phyloP scores from a whole-genome alignment of 2,888 invertebrate genomes.

The Gortyna flavago region DNA sequence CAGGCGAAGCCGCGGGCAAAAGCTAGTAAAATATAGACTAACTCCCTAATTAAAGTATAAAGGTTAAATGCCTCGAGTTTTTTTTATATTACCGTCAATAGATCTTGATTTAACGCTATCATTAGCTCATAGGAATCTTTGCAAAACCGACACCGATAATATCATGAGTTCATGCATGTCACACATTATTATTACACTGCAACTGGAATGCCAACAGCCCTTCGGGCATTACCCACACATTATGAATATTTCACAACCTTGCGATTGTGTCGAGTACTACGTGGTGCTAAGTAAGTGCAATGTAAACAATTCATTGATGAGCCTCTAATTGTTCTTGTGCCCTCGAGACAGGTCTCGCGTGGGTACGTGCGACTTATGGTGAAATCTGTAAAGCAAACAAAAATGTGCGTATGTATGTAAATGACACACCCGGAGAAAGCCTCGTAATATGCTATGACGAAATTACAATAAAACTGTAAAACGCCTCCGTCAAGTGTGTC shows the following conservation, averaged over 20 bases:
- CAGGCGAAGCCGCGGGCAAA: too few relatives aligned
- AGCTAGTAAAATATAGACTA: not conserved
- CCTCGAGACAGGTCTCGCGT: conserved; percentile 56
- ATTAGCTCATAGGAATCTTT: conserved; percentile 31
- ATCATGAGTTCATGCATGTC: too few relatives aligned
- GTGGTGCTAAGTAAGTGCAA: conserved; percentile 58
- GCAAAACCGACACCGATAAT: conserved; percentile 4
- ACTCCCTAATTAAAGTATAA: conserved; percentile 27
- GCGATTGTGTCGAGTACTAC: conserved; percentile 59
- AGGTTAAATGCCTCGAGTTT: conserved; percentile 27
- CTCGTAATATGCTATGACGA: conserved; percentile 80
- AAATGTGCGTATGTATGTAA: conserved; percentile 83
- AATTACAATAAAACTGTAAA: conserved; percentile 81
- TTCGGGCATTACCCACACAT: conserved; percentile 22
- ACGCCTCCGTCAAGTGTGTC: conserved; percentile 73
- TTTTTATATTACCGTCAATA: conserved; percentile 28
- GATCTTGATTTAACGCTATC: conserved; percentile 38
- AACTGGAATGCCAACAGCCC: conserved; percentile 38
- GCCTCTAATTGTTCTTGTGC: conserved; percentile 60
- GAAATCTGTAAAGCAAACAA: conserved; percentile 87
- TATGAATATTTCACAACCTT: conserved; percentile 61
- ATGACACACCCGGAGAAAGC: conserved; percentile 85
- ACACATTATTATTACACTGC: conserved; percentile 25
- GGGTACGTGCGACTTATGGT: conserved; percentile 68
- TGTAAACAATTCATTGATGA: conserved; percentile 66